Evolutionary conservation across 2,797 vertebrate species (phyloP).

Genomic region (Trachops cirrhosus): DNA sequence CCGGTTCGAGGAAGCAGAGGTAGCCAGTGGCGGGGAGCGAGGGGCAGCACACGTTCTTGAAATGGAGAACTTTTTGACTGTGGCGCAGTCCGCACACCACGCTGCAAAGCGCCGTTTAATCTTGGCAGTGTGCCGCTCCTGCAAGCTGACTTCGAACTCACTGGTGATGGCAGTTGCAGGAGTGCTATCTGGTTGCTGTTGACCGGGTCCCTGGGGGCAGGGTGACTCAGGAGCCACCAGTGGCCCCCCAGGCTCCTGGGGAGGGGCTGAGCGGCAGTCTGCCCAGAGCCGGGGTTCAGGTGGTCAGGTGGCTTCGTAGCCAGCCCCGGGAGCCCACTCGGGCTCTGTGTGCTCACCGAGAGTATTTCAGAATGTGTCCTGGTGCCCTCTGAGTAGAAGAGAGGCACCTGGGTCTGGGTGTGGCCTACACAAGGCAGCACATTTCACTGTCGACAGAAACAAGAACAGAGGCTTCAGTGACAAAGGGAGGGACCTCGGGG

Average conservation of each 20-base stretch:
- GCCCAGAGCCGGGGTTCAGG: not conserved
- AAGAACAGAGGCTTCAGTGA: not conserved
- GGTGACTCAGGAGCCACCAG: not conserved
- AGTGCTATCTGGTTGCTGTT: not conserved
- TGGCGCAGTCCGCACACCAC: constrained; percentile 31
- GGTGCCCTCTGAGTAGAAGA: not conserved
- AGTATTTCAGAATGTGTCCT: not conserved
- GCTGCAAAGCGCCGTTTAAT: not conserved
- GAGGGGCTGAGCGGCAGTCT: not conserved
- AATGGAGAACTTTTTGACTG: constrained; percentile 77
- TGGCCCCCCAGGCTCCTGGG: not conserved
- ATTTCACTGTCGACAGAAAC: not conserved
- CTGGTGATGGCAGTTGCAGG: not conserved
- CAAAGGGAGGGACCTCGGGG: not conserved
- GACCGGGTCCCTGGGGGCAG: not conserved
- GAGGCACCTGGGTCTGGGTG: not conserved
- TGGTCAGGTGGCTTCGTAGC: not conserved
- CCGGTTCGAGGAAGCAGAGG: constrained; percentile 45
- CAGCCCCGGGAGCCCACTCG: not conserved
- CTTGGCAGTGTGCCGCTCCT: not conserved
- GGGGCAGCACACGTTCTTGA: constrained; percentile 58
- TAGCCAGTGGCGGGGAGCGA: not conserved
- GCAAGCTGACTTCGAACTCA: not conserved
- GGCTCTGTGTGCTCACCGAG: not conserved
- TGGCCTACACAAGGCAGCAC: not conserved